Base-by-base conservation (phyloP, 2,888 invertebrate genomes). In the Drosophila buzzatii region DNA sequence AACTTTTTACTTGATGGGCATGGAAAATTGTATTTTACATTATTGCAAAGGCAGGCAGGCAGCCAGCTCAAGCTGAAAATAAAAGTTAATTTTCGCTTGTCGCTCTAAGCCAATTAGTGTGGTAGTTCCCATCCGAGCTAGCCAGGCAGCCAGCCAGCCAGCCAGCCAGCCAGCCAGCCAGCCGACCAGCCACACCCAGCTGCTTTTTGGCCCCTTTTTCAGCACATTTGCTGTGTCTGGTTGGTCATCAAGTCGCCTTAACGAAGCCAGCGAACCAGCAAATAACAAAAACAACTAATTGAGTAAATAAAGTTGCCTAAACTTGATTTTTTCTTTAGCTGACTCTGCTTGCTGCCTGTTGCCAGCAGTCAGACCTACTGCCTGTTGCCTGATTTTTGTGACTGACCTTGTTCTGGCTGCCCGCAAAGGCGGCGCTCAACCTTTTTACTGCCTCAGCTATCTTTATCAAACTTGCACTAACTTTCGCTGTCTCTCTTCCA, bases 41-140 rank as follows among this genome's bases (percentile, higher is more conserved):
- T 83, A 83, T 85, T 83, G 70, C 69, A 79, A 61, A 70, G 74
- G 70, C 77, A 23, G 23, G 23, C 23, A 23, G 23, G n/a, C n/a
- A 80, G 79, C 73, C 77, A 80, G 79, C 73, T 67, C 69, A 78
- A 67, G 55, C 63, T 70, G 70, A 81, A 84, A 87, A 87, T 82
- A 85, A 88, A 86, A 81, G 87, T 89, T 89, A 82, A 86, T 89
- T 86, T 86, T 86, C 86, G 87, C 85, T 86, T 86, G 86, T 86
- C 89, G 89, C 89, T 86, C 85, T 86, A 89, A 86, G 86, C 86
- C 86, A 86, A 86, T 86, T 86, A 86, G 86, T 86, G 85, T 68
- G 81, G 73, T 76, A 73, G 73, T 60, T 45, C 62, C 49, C 57
- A 49, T 14, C 37, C 37, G 35, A 31, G 4, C 45, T 23, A n/a